Percentiles rank a stretch among this genome's conserved stretches.
Conservation (phyloP, 2,888 invertebrate species). For the Flexamia atlantica region DNA sequence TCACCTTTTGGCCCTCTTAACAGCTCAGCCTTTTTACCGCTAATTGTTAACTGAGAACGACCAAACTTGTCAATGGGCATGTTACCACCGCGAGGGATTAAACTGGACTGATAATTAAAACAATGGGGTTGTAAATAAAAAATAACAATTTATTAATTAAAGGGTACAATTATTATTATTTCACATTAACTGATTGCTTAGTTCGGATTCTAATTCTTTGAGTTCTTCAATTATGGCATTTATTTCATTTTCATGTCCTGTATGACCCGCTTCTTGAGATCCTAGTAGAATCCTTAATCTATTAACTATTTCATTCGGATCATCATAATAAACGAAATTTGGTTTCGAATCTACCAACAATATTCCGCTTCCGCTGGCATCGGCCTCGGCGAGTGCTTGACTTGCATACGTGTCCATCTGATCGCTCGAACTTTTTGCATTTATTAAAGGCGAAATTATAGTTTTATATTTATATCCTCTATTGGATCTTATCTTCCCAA, state of each 20-base stretch:
- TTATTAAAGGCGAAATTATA: too few species aligned
- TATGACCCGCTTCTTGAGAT: conserved; percentile 36
- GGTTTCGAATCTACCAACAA: conserved; percentile 21
- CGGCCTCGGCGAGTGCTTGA: too few species aligned
- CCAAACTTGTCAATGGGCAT: conserved; percentile 27
- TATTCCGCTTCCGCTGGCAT: too few species aligned
- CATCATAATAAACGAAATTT: conserved; percentile 23
- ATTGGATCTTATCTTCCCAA: too few species aligned
- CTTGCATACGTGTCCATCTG: too few species aligned
- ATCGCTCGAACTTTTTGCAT: too few species aligned
- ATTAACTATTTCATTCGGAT: conserved; percentile 38
- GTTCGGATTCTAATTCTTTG: neutral
- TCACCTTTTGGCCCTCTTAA: conserved; percentile 20
- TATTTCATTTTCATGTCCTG: conserved; percentile 40
- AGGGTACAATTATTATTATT: neutral
- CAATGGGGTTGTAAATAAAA: neutral
- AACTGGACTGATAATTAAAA: neutral
- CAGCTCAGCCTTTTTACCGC: neutral
- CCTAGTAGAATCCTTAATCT: conserved; percentile 2
- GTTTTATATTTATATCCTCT: too few species aligned
- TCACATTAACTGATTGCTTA: neutral
- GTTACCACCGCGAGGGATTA: too few species aligned
- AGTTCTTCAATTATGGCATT: conserved; percentile 39
- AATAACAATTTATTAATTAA: neutral
- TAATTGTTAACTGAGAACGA: neutral